Percentiles rank a stretch among this genome's conserved stretches.
phyloP scores from a whole-genome alignment of 2,888 invertebrate species.

The Harpagoxenus sublaevis region DNA sequence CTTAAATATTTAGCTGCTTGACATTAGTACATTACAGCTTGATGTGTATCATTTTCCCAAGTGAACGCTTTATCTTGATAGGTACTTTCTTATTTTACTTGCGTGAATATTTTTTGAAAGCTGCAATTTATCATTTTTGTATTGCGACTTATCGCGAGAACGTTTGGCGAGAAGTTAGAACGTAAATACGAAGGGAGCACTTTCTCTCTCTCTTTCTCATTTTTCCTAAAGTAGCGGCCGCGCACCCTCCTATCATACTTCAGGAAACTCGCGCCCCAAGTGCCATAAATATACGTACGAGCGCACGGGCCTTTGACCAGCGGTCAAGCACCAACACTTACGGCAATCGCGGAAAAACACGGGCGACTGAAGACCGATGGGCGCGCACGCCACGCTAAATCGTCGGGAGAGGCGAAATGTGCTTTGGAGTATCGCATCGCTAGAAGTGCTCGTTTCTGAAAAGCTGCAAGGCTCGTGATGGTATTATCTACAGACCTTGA shows the following conservation, averaged over 20 bases:
- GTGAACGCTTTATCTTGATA: not conserved
- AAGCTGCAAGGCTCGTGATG: conserved; percentile 11
- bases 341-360: conserved; percentile 47
- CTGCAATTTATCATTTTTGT: conserved; percentile 18
- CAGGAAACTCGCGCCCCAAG: conserved; percentile 73
- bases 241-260: conserved; percentile 65
- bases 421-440: conserved; percentile 28
- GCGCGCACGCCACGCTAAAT: conserved; percentile 45
- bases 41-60: not conserved
- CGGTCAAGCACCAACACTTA: conserved; percentile 66
- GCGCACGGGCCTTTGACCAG: conserved; percentile 64
- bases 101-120: not conserved
- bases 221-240: conserved; percentile 52
- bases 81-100: not conserved
- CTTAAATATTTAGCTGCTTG: not conserved
- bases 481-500: not conserved
- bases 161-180: conserved; percentile 9
- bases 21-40: not conserved
- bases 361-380: conserved; percentile 51
- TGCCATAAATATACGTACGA: conserved; percentile 71
- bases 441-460: conserved; percentile 32
- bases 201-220: conserved; percentile 26
- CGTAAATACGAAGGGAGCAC: conserved; percentile 30
- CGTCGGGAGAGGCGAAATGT: conserved; percentile 42
- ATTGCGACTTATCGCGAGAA: not conserved